Percentiles rank a stretch among this genome's conserved stretches.
These are phyloP conservation scores for Gymnarchus niloticus DNA, from an alignment of 2,113 vertebrate species.

Conservation along the genomic window DNA sequence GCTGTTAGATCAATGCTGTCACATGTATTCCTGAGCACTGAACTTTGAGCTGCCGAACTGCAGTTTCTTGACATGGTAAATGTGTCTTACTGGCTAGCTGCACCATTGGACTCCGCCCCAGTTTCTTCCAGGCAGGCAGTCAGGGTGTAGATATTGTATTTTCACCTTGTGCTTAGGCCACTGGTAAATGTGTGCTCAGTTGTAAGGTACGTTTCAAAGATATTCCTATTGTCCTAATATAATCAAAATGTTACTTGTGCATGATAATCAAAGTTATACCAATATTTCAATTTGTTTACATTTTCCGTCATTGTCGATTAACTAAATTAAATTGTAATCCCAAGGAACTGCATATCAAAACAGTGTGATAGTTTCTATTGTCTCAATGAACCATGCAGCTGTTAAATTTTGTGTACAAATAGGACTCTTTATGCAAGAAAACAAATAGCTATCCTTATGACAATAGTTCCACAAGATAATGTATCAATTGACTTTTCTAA, in stretches of 20 bases:
- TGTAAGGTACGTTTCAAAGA: conserved; percentile 38
- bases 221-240: conserved; percentile 10
- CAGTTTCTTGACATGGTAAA: not conserved
- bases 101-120: conserved; percentile 24
- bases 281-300: not conserved
- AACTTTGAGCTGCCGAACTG: conserved; percentile 56
- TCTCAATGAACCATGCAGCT: not conserved
- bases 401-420: not conserved
- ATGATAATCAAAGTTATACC: not conserved
- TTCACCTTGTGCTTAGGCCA: conserved; percentile 11
- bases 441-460: not conserved
- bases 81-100: conserved; percentile 28
- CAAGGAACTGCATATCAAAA: too few species aligned
- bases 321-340: too few species aligned
- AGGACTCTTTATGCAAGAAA: not conserved
- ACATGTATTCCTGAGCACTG: conserved; percentile 16
- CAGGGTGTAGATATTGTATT: conserved; percentile 13
- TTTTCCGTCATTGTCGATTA: not conserved
- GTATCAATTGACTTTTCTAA: not conserved
- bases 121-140: conserved; percentile 29
- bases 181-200: not conserved
- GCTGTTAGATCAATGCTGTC: conserved; percentile 51
- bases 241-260: not conserved
- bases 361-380: too few species aligned
- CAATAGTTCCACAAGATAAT: not conserved